Base-by-base conservation (phyloP, 2,113 vertebrate genomes). In the Riparia riparia region DNA sequence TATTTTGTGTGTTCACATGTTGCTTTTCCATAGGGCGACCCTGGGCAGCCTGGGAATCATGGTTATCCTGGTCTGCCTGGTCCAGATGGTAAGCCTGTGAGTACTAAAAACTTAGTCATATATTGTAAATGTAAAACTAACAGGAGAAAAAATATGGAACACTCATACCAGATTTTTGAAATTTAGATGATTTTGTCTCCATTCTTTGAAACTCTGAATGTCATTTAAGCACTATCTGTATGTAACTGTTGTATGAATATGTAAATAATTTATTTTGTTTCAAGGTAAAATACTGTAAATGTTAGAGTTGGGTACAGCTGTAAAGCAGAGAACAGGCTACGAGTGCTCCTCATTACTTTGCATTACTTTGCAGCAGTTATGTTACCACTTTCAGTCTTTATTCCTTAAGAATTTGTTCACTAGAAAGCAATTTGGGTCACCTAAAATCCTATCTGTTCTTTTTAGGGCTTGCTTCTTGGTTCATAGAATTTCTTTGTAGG, bases 71-170 rank as follows among this genome's bases (percentile, higher is more conserved):
- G 99, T 97, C 98, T 98, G 96, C 96, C 98, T 98, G 99, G 99
- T 99, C 99, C 99, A 99, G 99, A 99, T 99, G 99, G 99, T 99
- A 99, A 99, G 99, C 99, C 99, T 99, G 99, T 99, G 99, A 99
- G 99, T 99, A 99, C 99, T 99, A 98, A 97, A 99, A 98, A 98
- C 99, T 99, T 98, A 97, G 98, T 98, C 97, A 97, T 97, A 97
- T 98, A 96, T 94, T 96, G 92, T 92, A 96, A 93, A 96, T 94
- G 63, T 84, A 77, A 91, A 94, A 83, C 53, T 81, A 69, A 41
- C 16, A 26, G 78, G 64, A 74, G 16, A 58, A 85, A 74, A 92
- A 28, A 10, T 16, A 31, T 44, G 25, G 72, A 73, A 26, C 18
- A 11, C 41, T 68, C 42, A 34, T 49, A 61, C 0, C 28, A 83